Conservation (phyloP, 2,888 invertebrate genomes). For the Trichogramma dendrolimi region DNA sequence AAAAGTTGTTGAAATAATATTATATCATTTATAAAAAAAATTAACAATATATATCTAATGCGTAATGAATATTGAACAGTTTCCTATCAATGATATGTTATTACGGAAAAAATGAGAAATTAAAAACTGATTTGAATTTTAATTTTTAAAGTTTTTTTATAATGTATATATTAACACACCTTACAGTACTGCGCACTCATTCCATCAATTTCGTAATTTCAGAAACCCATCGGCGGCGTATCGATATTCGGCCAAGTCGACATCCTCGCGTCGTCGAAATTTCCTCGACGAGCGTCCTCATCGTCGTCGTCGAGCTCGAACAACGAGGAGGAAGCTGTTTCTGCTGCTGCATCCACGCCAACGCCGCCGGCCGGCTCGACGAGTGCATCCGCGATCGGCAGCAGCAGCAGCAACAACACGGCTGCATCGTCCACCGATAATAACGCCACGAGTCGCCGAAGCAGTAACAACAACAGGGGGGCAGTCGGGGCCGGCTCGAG, state of each 20-base stretch:
- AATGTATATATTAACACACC: no score
- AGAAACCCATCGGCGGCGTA: constrained; percentile 63
- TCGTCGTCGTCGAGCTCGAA: constrained; percentile 32
- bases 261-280: constrained; percentile 34
- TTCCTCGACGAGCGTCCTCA: constrained; percentile 28
- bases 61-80: no score
- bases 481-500: no score
- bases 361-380: no score
- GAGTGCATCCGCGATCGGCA: neutral
- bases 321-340: constrained; percentile 36
- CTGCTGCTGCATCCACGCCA: no score
- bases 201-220: constrained; percentile 32
- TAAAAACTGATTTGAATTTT: no score
- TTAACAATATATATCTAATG: no score
- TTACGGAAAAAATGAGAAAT: no score
- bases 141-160: no score
- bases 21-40: neutral
- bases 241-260: constrained; percentile 57
- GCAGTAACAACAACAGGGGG: constrained; percentile 18
- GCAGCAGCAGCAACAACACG: neutral
- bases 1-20: constrained; percentile 1
- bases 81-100: no score
- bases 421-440: no score
- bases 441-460: neutral
- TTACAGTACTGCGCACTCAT: neutral